A percentile compares a stretch with the other conserved stretches of the same genome.
These are phyloP conservation scores for Fregetta grallaria DNA, from an alignment of 2,113 vertebrate genomes.

Conservation along the genomic window DNA sequence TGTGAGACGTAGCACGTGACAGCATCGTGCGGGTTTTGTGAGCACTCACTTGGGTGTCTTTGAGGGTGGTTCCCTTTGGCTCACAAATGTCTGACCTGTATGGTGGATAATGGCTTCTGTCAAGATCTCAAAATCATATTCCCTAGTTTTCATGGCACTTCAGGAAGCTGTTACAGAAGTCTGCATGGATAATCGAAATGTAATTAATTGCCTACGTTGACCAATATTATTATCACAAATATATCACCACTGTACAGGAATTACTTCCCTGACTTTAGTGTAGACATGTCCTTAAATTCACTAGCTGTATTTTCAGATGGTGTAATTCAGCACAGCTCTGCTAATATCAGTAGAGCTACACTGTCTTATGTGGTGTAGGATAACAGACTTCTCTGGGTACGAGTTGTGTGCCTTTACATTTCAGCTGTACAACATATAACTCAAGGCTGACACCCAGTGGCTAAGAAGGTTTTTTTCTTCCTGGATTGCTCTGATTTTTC, in stretches of 20 bases:
- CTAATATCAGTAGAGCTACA: fast-evolving
- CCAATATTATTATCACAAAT: not conserved
- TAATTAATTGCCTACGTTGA: fast-evolving
- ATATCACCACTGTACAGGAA: not conserved
- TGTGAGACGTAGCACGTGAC: too few relatives aligned
- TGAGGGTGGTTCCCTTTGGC: not conserved
- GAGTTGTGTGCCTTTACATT: fast-evolving
- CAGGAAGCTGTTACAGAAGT: not conserved
- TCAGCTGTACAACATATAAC: fast-evolving
- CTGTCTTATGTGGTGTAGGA: fast-evolving
- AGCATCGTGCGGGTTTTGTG: not conserved
- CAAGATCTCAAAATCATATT: not conserved
- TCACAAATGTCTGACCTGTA: not conserved
- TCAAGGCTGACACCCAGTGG: constrained; percentile 20
- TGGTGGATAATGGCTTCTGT: not conserved
- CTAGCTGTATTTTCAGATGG: fast-evolving
- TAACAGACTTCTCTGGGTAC: fast-evolving
- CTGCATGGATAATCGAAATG: fast-evolving
- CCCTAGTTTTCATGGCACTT: not conserved
- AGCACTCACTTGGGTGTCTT: not conserved
- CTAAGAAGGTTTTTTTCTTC: not conserved
- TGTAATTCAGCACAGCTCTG: not conserved
- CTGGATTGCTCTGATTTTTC: not conserved
- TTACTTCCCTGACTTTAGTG: not conserved
- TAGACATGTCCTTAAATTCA: not conserved